A percentile compares a stretch with the other conserved stretches of the same genome.
Conservation (phyloP, 2,797 vertebrate genomes). For the Chromobotia macracanthus region DNA sequence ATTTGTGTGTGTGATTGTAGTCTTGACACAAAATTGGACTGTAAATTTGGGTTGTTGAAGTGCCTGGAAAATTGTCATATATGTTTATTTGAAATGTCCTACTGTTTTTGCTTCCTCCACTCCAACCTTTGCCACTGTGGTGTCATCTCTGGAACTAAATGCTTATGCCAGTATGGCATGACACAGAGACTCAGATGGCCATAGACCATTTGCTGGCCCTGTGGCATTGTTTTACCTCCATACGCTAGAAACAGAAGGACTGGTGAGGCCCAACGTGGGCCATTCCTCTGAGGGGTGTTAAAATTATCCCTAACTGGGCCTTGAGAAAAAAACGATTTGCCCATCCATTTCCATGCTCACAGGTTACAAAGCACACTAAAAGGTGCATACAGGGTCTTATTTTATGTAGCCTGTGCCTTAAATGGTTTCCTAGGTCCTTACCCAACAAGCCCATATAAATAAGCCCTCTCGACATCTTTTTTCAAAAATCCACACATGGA, state of each 20-base stretch:
- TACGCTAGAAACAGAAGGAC: constrained; percentile 69
- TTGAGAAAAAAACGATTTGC: constrained; percentile 33
- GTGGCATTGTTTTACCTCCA: constrained; percentile 72
- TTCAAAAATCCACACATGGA: constrained; percentile 53
- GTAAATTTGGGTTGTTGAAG: constrained; percentile 63
- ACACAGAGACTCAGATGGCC: constrained; percentile 68
- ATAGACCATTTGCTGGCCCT: constrained; percentile 68
- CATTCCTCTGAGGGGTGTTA: constrained; percentile 64
- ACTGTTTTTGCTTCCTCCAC: background rate
- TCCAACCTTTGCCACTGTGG: constrained; percentile 15
- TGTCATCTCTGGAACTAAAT: constrained; percentile 58
- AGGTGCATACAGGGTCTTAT: constrained; percentile 1
- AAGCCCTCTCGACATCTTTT: constrained; percentile 25
- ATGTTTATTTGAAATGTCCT: background rate
- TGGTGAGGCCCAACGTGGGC: constrained; percentile 58
- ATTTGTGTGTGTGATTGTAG: background rate
- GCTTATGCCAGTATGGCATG: constrained; percentile 64
- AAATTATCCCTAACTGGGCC: constrained; percentile 39
- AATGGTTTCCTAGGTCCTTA: constrained; percentile 9
- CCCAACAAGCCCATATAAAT: background rate
- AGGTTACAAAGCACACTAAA: constrained; percentile 1
- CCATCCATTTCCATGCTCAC: constrained; percentile 18
- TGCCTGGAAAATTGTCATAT: constrained; percentile 59
- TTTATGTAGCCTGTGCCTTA: constrained; percentile 10
- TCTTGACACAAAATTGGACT: constrained; percentile 56